Percentiles rank a stretch among this genome's conserved stretches.
phyloP scores from a whole-genome alignment of 2,888 invertebrate species.

The Troilus luridus region DNA sequence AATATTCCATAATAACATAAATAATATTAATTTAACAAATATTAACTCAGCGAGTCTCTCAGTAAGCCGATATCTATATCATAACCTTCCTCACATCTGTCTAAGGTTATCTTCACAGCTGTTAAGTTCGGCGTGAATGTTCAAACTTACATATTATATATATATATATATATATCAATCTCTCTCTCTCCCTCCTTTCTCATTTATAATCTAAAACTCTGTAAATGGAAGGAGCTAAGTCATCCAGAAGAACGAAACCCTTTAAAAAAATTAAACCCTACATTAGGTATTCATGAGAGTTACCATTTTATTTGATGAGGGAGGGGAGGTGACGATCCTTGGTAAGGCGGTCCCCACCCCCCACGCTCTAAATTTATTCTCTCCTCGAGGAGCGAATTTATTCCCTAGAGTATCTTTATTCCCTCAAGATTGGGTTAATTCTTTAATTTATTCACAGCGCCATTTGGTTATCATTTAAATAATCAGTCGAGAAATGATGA shows the following conservation, averaged over 20 bases:
- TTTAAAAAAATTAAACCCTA: slow-evolving; percentile 13
- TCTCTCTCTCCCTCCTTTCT: not conserved
- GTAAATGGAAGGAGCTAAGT: not conserved
- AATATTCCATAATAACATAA: too few relatives aligned
- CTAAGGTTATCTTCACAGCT: too few relatives aligned
- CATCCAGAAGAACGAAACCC: not conserved
- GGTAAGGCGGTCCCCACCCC: not conserved
- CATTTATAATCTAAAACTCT: slow-evolving; percentile 7
- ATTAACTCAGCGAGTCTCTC: too few relatives aligned
- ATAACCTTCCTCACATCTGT: too few relatives aligned
- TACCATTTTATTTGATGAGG: not conserved
- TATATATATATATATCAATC: too few relatives aligned
- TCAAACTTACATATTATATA: too few relatives aligned
- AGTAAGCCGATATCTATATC: too few relatives aligned
- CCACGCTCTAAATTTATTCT: not conserved
- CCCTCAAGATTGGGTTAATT: not conserved
- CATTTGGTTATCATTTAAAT: not conserved
- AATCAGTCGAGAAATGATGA: not conserved
- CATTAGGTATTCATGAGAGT: slow-evolving; percentile 19
- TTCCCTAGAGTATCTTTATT: not conserved
- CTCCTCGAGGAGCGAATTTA: not conserved
- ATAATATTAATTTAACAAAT: too few relatives aligned
- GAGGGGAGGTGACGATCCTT: not conserved
- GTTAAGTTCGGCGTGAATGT: too few relatives aligned
- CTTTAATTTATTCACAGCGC: not conserved